These are phyloP conservation scores for Daphoenositta chrysoptera DNA, from an alignment of 2,113 vertebrate species.

Conservation along the genomic window DNA sequence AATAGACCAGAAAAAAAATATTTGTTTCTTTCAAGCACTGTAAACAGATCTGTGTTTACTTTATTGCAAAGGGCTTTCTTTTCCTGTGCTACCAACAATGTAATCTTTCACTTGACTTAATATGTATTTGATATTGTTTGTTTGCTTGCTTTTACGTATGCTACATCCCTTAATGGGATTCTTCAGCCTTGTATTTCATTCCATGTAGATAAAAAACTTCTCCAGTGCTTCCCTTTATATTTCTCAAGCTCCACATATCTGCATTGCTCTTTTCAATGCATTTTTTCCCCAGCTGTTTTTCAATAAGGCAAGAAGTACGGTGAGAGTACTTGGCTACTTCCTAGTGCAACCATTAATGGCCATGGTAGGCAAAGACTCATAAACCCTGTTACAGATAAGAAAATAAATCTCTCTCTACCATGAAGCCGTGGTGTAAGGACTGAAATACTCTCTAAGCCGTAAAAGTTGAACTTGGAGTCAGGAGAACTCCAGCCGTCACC, in stretches of 20 bases:
- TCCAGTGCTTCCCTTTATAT: not conserved
- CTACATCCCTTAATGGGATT: not conserved
- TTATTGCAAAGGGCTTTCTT: not conserved
- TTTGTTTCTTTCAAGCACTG: not conserved
- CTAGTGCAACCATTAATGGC: not conserved
- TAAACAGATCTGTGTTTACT: conserved; percentile 44
- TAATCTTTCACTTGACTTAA: conserved; percentile 31
- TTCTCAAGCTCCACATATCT: not conserved
- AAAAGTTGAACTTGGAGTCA: conserved; percentile 37
- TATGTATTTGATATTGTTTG: not conserved
- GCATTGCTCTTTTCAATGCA: not conserved
- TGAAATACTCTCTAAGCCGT: not conserved
- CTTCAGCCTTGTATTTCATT: not conserved
- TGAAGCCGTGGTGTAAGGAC: not conserved
- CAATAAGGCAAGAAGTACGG: not conserved
- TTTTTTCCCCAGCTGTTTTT: not conserved
- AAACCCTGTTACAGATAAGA: not conserved
- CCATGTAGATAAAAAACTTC: not conserved
- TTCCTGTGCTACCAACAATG: not conserved
- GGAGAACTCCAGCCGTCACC: conserved; percentile 43
- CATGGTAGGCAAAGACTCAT: not conserved
- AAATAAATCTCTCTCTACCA: not conserved
- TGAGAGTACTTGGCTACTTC: not conserved
- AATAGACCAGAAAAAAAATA: not conserved
- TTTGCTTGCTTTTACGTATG: conserved; percentile 31